phyloP scores from a whole-genome alignment of 2,113 vertebrate genomes.

The Eublepharis macularius region DNA sequence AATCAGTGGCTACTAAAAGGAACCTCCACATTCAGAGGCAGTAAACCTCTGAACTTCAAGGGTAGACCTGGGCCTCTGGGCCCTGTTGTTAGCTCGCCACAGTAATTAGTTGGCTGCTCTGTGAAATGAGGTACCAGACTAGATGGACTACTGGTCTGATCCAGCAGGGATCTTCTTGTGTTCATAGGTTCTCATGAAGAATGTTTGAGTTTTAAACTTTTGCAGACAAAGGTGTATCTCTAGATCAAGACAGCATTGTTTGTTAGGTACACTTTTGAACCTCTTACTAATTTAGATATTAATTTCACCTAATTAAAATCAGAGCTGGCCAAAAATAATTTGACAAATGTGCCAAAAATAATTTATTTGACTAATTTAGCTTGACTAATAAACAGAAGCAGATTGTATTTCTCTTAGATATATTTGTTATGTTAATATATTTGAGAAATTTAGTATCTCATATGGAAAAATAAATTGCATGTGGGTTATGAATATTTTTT shows the following conservation, averaged over 20 bases:
- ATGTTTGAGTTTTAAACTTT: background rate
- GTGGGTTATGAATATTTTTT: constrained; percentile 31
- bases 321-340: background rate
- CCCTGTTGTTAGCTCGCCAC: too few species aligned
- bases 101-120: too few species aligned
- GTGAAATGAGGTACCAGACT: too few species aligned
- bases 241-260: accelerated
- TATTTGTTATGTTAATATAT: constrained; percentile 33
- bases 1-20: too few species aligned
- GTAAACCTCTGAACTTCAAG: too few species aligned
- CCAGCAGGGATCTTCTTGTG: too few species aligned
- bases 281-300: constrained; percentile 16
- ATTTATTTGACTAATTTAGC: constrained; percentile 25
- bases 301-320: background rate
- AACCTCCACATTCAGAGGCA: too few species aligned
- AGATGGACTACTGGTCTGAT: too few species aligned
- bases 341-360: background rate
- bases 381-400: background rate
- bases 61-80: too few species aligned
- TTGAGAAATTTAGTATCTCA: background rate
- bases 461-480: background rate
- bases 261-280: accelerated
- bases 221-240: accelerated
- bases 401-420: background rate
- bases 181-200: too few species aligned